A percentile compares a stretch with the other conserved stretches of the same genome.
Conservation (phyloP, 2,888 invertebrate genomes). For the Cryptophagus acutangulus region DNA sequence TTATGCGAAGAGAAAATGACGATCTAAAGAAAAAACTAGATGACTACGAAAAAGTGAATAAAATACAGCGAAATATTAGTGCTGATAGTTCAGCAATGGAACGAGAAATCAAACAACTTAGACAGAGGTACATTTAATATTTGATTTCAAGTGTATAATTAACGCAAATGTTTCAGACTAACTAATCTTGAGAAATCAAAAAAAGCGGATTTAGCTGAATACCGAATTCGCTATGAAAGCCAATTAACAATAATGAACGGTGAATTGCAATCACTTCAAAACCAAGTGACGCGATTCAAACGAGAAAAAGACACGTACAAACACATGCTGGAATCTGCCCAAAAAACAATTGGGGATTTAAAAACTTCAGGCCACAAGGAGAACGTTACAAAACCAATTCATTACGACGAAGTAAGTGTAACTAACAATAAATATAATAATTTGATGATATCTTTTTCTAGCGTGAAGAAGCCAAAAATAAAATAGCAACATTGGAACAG, state of each 20-base stretch:
- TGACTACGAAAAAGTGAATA: slow-evolving; percentile 79
- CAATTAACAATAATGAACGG: slow-evolving; percentile 75
- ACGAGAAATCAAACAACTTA: slow-evolving; percentile 67
- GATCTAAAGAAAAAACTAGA: slow-evolving; percentile 74
- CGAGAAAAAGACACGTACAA: slow-evolving; percentile 85
- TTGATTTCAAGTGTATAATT: not conserved
- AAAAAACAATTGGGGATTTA: slow-evolving; percentile 74
- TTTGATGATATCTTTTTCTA: slow-evolving; percentile 30
- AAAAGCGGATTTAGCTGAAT: slow-evolving; percentile 73
- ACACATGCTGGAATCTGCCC: slow-evolving; percentile 83
- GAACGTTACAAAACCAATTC: slow-evolving; percentile 59
- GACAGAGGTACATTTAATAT: slow-evolving; percentile 52
- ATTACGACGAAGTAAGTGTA: slow-evolving; percentile 69
- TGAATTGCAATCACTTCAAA: slow-evolving; percentile 77
- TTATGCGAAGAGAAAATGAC: slow-evolving; percentile 70
- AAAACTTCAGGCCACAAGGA: slow-evolving; percentile 55
- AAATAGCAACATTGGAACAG: slow-evolving; percentile 71
- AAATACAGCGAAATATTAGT: slow-evolving; percentile 72
- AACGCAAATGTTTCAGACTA: slow-evolving; percentile 29
- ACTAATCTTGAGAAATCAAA: slow-evolving; percentile 65
- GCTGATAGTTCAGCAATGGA: slow-evolving; percentile 73
- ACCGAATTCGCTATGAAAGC: slow-evolving; percentile 79
- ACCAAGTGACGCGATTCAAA: slow-evolving; percentile 74
- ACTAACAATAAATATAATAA: no score
- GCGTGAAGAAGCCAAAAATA: slow-evolving; percentile 66